Evolutionary conservation across 2,888 invertebrate species (phyloP).

Genomic region (Hedya salicella): DNA sequence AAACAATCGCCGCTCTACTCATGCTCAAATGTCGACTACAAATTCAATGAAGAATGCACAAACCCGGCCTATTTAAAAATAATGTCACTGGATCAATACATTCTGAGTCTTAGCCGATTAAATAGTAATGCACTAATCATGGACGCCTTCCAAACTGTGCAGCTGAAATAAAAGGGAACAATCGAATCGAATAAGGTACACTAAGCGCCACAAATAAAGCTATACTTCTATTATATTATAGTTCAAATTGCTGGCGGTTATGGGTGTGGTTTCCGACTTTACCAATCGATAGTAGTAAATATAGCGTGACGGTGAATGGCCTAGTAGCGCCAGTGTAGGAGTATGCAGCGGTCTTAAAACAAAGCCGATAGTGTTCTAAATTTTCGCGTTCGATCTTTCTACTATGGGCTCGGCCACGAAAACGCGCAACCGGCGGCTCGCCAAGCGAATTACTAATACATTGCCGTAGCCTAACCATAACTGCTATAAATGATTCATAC

Average conservation of each 20-base stretch:
- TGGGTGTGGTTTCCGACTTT: slow-evolving; percentile 37
- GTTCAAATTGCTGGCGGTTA: neutral
- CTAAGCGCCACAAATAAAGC: neutral
- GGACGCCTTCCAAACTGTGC: neutral
- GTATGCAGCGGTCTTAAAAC: slow-evolving; percentile 14
- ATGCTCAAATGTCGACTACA: no score
- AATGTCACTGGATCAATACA: neutral
- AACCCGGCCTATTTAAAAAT: no score
- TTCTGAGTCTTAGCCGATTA: neutral
- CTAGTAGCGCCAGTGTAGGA: slow-evolving; percentile 44
- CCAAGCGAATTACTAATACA: no score
- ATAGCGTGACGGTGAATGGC: slow-evolving; percentile 57
- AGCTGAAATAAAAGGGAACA: neutral
- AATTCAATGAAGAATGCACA: no score
- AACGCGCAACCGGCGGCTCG: no score
- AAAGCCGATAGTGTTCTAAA: slow-evolving; percentile 6
- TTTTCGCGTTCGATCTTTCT: slow-evolving; percentile 4
- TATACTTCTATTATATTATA: neutral
- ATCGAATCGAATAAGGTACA: neutral
- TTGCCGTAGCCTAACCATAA: no score
- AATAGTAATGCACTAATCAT: slow-evolving; percentile 1
- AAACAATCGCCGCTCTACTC: no score
- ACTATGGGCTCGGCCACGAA: no score
- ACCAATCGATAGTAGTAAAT: slow-evolving; percentile 61
- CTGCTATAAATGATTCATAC: no score